Evolutionary conservation across 2,888 invertebrate genomes (phyloP).

Genomic region (Drosophila sordidula): DNA sequence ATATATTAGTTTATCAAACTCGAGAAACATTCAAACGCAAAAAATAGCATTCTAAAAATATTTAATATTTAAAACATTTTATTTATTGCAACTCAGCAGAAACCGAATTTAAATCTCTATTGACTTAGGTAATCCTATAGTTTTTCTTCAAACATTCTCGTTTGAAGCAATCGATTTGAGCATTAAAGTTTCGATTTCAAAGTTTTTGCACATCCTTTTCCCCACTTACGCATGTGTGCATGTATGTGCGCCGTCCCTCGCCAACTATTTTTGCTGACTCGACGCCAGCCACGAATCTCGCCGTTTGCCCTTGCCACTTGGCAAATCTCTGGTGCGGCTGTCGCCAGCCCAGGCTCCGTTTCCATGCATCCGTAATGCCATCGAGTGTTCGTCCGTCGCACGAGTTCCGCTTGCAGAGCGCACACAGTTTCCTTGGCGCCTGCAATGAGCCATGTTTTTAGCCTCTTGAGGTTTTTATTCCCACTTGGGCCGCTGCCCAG

Average conservation of each 20-base stretch:
- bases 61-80: neutral
- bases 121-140: neutral
- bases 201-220: constrained; percentile 7
- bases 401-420: constrained; percentile 6
- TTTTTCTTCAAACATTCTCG: neutral
- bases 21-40: no score
- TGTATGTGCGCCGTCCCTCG: constrained; percentile 13
- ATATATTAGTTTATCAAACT: no score
- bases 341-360: constrained; percentile 20
- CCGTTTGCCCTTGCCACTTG: constrained; percentile 2
- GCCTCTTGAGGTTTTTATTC: neutral
- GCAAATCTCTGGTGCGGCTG: constrained; percentile 34
- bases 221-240: constrained; percentile 1
- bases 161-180: neutral
- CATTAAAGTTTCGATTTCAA: constrained; percentile 11
- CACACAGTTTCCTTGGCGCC: constrained; percentile 22
- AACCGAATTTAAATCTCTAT: neutral
- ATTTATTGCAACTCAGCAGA: neutral
- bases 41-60: no score
- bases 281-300: constrained; percentile 33
- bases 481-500: constrained; percentile 22
- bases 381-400: constrained; percentile 1
- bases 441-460: constrained; percentile 11
- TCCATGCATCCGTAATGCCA: constrained; percentile 33
- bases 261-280: constrained; percentile 55